Conservation (phyloP, 2,888 invertebrate species). For the Lampropteryx suffumata region DNA sequence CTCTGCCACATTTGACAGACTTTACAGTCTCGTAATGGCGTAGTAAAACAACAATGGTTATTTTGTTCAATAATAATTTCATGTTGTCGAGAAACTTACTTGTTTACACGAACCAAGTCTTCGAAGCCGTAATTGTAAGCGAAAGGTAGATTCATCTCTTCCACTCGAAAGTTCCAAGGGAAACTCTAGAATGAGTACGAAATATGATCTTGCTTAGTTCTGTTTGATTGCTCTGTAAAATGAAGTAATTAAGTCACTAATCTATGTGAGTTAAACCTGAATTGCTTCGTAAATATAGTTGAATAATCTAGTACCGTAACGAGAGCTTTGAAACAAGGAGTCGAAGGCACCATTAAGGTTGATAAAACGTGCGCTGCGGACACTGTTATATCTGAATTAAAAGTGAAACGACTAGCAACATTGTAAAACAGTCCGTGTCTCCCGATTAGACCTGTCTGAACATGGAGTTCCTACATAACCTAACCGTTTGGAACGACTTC, state of each 20-base stretch:
- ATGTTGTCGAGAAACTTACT: too few relatives aligned
- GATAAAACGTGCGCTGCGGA: conserved; percentile 4
- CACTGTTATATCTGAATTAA: not conserved
- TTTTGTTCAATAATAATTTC: too few relatives aligned
- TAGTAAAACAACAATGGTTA: too few relatives aligned
- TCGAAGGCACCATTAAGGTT: conserved; percentile 4
- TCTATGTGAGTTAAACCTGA: conserved; percentile 8
- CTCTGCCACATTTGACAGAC: too few relatives aligned
- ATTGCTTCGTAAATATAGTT: conserved; percentile 12
- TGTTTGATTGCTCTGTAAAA: conserved; percentile 15
- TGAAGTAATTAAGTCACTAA: conserved; percentile 17
- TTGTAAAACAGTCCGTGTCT: too few relatives aligned
- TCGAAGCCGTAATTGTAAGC: not conserved
- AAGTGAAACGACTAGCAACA: not conserved
- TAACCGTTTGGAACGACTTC: too few relatives aligned
- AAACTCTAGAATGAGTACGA: conserved; percentile 9
- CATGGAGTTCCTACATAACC: too few relatives aligned
- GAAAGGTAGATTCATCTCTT: conserved; percentile 4
- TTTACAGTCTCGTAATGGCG: too few relatives aligned
- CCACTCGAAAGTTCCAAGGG: conserved; percentile 17
- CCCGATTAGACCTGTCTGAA: too few relatives aligned
- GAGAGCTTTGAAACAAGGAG: conserved; percentile 7
- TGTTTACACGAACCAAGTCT: not conserved
- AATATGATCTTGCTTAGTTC: conserved; percentile 10
- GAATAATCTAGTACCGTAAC: conserved; percentile 9